phyloP scores from a whole-genome alignment of 2,888 invertebrate species.

The Ptychoptera contaminata region DNA sequence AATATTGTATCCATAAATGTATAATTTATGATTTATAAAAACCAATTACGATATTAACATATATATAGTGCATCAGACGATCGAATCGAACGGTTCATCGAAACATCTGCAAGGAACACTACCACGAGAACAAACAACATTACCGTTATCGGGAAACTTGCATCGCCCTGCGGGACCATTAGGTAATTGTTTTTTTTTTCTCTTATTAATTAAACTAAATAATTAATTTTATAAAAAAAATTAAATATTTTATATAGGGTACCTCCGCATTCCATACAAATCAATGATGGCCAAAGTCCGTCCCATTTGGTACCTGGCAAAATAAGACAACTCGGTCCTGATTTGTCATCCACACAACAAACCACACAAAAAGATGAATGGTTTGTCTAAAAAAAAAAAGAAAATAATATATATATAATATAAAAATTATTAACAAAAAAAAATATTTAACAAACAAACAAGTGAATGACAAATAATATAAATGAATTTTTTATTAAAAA shows the following conservation, averaged over 20 bases:
- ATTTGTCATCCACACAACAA: constrained; percentile 32
- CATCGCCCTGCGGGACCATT: constrained; percentile 77
- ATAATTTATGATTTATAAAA: no score
- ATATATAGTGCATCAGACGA: constrained; percentile 56
- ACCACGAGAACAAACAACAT: constrained; percentile 37
- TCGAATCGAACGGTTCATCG: constrained; percentile 54
- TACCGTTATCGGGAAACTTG: constrained; percentile 80
- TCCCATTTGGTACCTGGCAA: constrained; percentile 90
- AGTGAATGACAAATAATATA: constrained; percentile 1
- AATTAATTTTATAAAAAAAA: not conserved
- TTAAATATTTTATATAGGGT: constrained; percentile 15
- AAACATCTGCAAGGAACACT: constrained; percentile 42
- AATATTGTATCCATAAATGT: no score
- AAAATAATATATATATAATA: constrained; percentile 1
- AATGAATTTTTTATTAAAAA: not conserved
- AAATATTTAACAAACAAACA: constrained; percentile 2
- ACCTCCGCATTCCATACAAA: constrained; percentile 33
- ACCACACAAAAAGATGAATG: constrained; percentile 83
- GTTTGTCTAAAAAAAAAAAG: constrained; percentile 47
- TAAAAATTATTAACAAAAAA: constrained; percentile 17
- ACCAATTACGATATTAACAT: no score
- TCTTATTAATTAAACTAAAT: not conserved
- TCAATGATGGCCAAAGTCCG: constrained; percentile 61
- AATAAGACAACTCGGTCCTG: constrained; percentile 41
- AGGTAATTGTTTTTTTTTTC: constrained; percentile 7